Percentiles rank a stretch among this genome's conserved stretches.
Evolutionary conservation across 1,140 invertebrate genomes (phyloP).

Genomic region (Bombus fervidus): DNA sequence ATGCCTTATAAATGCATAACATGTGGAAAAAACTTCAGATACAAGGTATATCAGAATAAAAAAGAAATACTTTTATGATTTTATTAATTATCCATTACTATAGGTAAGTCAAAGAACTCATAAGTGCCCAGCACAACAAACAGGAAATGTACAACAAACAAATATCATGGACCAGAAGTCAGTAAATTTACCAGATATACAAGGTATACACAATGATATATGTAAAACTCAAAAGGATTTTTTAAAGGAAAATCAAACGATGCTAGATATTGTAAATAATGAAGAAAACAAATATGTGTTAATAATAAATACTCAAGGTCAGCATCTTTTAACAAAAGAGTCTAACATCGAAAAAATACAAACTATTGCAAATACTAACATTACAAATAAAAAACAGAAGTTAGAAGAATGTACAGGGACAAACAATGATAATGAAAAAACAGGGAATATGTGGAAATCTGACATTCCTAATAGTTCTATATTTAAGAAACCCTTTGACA

Average conservation of each 20-base stretch:
- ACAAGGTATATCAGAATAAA: slow-evolving; percentile 85
- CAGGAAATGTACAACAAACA: slow-evolving; percentile 82
- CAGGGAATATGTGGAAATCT: slow-evolving; percentile 35
- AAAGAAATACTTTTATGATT: background rate
- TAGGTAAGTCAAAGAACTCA: slow-evolving; percentile 91
- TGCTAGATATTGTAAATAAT: slow-evolving; percentile 34
- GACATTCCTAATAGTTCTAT: slow-evolving; percentile 19
- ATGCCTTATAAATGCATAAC: slow-evolving; percentile 92
- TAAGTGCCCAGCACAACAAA: slow-evolving; percentile 87
- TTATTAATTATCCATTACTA: slow-evolving; percentile 18
- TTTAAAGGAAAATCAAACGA: slow-evolving; percentile 44
- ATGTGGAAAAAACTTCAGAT: slow-evolving; percentile 92
- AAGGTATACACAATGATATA: slow-evolving; percentile 24
- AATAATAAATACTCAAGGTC: slow-evolving; percentile 73
- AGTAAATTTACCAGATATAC: slow-evolving; percentile 63
- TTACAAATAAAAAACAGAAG: slow-evolving; percentile 37
- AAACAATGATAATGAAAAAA: slow-evolving; percentile 42
- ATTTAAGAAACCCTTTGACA: slow-evolving; percentile 39
- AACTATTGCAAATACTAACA: background rate
- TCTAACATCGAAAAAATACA: slow-evolving; percentile 56
- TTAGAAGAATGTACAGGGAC: background rate
- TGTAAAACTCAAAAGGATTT: slow-evolving; percentile 14
- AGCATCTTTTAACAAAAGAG: slow-evolving; percentile 73
- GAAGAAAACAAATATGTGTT: slow-evolving; percentile 78
- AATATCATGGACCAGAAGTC: slow-evolving; percentile 82